Percentiles rank a stretch among this genome's conserved stretches.
phyloP scores from a whole-genome alignment of 2,797 vertebrate species.

The Enteromius afrohamiltoni region DNA sequence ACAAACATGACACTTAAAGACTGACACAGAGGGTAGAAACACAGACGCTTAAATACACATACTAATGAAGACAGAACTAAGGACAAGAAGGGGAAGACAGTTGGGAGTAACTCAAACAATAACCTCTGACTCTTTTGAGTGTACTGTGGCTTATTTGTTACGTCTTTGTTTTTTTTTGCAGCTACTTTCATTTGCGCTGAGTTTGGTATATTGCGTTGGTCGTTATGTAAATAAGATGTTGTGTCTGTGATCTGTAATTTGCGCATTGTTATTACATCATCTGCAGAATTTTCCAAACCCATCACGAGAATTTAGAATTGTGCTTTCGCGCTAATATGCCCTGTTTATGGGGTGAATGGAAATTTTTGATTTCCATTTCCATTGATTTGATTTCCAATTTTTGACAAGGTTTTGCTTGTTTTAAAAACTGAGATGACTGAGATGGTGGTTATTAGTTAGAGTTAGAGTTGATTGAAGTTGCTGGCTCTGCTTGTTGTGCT shows the following conservation, averaged over 20 bases:
- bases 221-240: not conserved
- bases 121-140: not conserved
- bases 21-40: no score
- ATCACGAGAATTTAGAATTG: no score
- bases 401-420: not conserved
- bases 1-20: no score
- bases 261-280: not conserved
- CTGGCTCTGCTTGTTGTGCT: slow-evolving; percentile 22
- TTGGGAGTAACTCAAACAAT: no score
- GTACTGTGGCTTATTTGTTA: not conserved
- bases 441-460: slow-evolving; percentile 7
- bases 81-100: no score
- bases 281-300: no score
- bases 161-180: no score
- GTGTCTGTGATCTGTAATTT: not conserved
- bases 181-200: not conserved
- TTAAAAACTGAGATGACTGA: not conserved
- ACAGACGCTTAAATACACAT: no score
- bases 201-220: not conserved
- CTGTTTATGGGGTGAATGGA: no score
- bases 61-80: no score
- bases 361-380: not conserved
- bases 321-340: no score
- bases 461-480: slow-evolving; percentile 23
- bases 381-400: no score